phyloP scores from a whole-genome alignment of 2,888 invertebrate species.

The Drosophila borborema region DNA sequence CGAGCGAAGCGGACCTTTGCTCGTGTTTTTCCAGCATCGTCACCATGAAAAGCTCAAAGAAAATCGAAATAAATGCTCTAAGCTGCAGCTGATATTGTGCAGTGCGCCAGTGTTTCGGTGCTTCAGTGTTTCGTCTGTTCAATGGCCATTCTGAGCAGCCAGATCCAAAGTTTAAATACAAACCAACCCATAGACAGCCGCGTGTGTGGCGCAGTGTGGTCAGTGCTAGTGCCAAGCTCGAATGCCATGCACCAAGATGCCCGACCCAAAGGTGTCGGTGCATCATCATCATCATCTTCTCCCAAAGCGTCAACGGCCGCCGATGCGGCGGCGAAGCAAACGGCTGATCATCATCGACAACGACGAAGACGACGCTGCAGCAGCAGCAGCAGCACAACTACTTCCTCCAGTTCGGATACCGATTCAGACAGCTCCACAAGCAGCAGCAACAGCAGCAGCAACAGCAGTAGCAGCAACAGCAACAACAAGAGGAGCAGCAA shows the following conservation, averaged over 20 bases:
- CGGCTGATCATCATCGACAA: slow-evolving; percentile 6
- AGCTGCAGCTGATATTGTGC: slow-evolving; percentile 21
- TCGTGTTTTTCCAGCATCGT: slow-evolving; percentile 23
- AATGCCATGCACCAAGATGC: slow-evolving; percentile 78
- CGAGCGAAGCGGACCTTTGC: slow-evolving; percentile 12
- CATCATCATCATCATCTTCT: slow-evolving; percentile 16
- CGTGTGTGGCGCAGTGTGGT: slow-evolving; percentile 38
- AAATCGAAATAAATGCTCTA: slow-evolving; percentile 7
- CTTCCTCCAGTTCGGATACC: slow-evolving; percentile 40
- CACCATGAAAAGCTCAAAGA: slow-evolving; percentile 7
- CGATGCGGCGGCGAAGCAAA: slow-evolving; percentile 32
- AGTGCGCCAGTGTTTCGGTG: background rate
- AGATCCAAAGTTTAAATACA: slow-evolving; percentile 33
- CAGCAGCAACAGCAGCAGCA: slow-evolving; percentile 16
- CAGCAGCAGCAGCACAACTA: slow-evolving; percentile 49
- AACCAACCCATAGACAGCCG: slow-evolving; percentile 25
- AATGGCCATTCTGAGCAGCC: slow-evolving; percentile 62
- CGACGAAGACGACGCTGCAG: slow-evolving; percentile 22
- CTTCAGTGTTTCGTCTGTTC: slow-evolving; percentile 1
- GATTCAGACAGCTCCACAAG: slow-evolving; percentile 37
- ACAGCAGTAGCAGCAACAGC: slow-evolving; percentile 7
- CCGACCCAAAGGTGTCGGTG: slow-evolving; percentile 64
- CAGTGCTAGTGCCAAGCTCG: slow-evolving; percentile 43
- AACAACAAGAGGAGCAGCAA: slow-evolving; percentile 12
- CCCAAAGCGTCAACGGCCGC: slow-evolving; percentile 53